Evolutionary conservation across 2,797 vertebrate species (phyloP), one percentile per base, ranked within the genome.

Genomic region (Silurus aristotelis): DNA sequence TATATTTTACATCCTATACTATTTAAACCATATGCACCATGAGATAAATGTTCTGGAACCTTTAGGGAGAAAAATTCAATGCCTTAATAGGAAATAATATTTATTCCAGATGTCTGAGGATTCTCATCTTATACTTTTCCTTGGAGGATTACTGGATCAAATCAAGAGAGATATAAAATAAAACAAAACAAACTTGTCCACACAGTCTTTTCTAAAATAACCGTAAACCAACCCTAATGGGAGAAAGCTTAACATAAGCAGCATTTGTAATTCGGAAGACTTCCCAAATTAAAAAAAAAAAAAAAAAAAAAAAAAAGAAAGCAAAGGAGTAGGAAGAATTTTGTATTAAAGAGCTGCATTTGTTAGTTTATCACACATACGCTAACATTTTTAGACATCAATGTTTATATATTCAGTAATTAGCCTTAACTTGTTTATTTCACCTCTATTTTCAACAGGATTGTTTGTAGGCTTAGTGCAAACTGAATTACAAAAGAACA

Each of bases 191-290:
- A 80, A 64, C 48, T 25, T 56, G 67, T 58, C 63, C 14, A 76
- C 52, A 55, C 43, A 82, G 48, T 83, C 55, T 66, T 68, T 48
- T 76, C 78, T 61, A 81, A 88, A 89, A 89, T 77, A 86, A 17
- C 71, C 64, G 38, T 4, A 78, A 80, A 64, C 61, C 43, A 80
- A 66, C 14, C 61, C 27, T 20, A 60, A 20, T 19, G 14, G 22
- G 38, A 17, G 38, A 63, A 79, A 17, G 43, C 38, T 48, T 17
- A 80, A 5, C 19, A 66, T 48, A 64, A 48, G 43, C 31, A 43
- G 20, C 9, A 27, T 17, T 52, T 66, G 56, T 66, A 2, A 64
- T 20, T 19, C 13, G 20, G 38, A 63, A 46, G 3, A 5, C 60
- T 15, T 60, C 25, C 25, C 25, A 38, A 75, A 77, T 60, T 31